phyloP scores from a whole-genome alignment of 2,797 vertebrate species.

The Acanthiza pusilla region DNA sequence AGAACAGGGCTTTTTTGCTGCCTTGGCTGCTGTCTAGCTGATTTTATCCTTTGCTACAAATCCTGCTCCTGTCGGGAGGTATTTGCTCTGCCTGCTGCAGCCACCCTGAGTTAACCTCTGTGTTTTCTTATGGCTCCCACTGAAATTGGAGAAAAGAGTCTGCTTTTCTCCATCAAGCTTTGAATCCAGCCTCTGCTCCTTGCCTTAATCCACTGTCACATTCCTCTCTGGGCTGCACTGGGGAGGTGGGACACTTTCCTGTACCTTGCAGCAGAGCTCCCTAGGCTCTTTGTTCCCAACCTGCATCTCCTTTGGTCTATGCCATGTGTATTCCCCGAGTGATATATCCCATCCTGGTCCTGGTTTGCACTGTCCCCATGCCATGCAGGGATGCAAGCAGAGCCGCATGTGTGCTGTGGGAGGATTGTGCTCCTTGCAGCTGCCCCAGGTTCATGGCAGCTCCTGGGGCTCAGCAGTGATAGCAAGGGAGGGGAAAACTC shows the following conservation, averaged over 20 bases:
- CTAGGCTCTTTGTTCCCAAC: background rate
- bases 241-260: background rate
- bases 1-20: background rate
- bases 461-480: background rate
- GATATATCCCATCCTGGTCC: background rate
- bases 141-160: slow-evolving; percentile 38
- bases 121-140: slow-evolving; percentile 18
- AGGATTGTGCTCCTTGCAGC: background rate
- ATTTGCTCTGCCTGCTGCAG: slow-evolving; percentile 40
- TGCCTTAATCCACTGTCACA: slow-evolving; percentile 32
- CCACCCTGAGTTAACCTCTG: slow-evolving; percentile 30
- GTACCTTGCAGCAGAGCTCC: background rate
- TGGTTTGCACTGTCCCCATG: background rate
- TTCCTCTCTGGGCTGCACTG: background rate
- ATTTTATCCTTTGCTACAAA: slow-evolving; percentile 43
- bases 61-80: background rate
- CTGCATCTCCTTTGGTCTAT: background rate
- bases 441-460: fast-evolving
- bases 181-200: background rate
- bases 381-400: background rate
- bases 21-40: background rate
- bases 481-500: background rate
- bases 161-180: background rate
- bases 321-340: background rate
- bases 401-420: fast-evolving